phyloP scores from a whole-genome alignment of 1,140 invertebrate species.

The Aphelenchoides fujianensis region DNA sequence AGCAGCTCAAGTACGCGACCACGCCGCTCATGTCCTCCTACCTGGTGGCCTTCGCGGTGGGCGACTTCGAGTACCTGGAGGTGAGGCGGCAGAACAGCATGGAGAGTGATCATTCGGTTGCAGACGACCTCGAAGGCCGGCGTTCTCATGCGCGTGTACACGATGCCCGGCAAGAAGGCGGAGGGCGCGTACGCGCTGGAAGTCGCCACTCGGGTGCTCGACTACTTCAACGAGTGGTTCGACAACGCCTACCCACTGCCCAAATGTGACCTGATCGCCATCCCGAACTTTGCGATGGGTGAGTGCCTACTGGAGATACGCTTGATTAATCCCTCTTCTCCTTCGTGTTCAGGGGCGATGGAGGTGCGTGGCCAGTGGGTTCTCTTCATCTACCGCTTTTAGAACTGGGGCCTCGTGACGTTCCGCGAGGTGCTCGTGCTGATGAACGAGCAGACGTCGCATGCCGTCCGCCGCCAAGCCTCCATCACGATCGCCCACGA shows the following conservation, averaged over 20 bases:
- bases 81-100: conserved; percentile 14
- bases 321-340: too few relatives aligned
- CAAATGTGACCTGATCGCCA: conserved; percentile 63
- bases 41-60: conserved; percentile 65
- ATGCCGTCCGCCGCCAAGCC: conserved; percentile 68
- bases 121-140: conserved; percentile 52
- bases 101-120: background rate
- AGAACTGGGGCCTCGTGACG: conserved; percentile 85
- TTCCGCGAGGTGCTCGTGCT: conserved; percentile 77
- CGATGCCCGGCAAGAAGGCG: conserved; percentile 73
- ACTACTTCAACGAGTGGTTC: conserved; percentile 81
- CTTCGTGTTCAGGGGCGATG: background rate
- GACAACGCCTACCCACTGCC: conserved; percentile 74
- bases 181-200: conserved; percentile 77
- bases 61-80: conserved; percentile 64
- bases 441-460: conserved; percentile 71
- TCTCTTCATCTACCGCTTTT: conserved; percentile 65
- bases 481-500: conserved; percentile 82
- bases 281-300: conserved; percentile 61
- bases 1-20: conserved; percentile 64
- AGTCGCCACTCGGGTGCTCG: conserved; percentile 74
- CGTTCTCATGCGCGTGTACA: conserved; percentile 72
- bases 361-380: background rate
- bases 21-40: conserved; percentile 66
- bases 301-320: too few relatives aligned